Conservation (phyloP, 2,113 vertebrate species). For the Alexandromys fortis region DNA sequence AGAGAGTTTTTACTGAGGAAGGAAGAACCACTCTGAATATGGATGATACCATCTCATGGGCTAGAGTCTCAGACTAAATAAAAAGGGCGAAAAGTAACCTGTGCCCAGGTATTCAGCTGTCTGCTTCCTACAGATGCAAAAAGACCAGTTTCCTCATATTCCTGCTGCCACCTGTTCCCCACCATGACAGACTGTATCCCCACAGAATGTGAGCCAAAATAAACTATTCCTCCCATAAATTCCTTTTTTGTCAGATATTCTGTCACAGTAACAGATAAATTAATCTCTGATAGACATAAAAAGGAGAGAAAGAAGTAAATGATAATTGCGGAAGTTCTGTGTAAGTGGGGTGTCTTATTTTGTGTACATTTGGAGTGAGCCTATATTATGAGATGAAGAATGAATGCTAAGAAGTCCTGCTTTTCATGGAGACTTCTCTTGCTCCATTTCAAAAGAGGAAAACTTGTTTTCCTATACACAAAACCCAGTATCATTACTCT, state of each 20-base stretch:
- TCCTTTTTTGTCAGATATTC: not conserved
- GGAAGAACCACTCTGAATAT: not conserved
- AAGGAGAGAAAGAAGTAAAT: not conserved
- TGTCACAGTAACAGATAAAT: not conserved
- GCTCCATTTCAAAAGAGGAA: not conserved
- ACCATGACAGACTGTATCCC: no score
- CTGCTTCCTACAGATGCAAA: not conserved
- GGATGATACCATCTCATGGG: not conserved
- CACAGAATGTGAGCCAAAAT: not conserved
- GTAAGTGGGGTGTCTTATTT: not conserved
- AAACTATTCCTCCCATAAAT: not conserved
- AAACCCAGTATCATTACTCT: constrained; percentile 54
- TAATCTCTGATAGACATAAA: not conserved
- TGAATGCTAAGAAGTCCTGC: not conserved
- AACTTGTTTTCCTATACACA: constrained; percentile 42
- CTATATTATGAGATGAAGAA: not conserved
- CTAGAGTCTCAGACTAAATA: not conserved
- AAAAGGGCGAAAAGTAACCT: not conserved
- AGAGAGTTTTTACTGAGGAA: not conserved
- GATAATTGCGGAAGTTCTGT: not conserved
- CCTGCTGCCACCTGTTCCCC: not conserved
- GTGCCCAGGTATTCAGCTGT: no score
- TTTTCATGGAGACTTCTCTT: not conserved
- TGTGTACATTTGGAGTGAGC: not conserved
- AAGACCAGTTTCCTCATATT: not conserved